A percentile compares a stretch with the other conserved stretches of the same genome.
phyloP scores from a whole-genome alignment of 2,797 vertebrate species.

The Enteromius treurensis region DNA sequence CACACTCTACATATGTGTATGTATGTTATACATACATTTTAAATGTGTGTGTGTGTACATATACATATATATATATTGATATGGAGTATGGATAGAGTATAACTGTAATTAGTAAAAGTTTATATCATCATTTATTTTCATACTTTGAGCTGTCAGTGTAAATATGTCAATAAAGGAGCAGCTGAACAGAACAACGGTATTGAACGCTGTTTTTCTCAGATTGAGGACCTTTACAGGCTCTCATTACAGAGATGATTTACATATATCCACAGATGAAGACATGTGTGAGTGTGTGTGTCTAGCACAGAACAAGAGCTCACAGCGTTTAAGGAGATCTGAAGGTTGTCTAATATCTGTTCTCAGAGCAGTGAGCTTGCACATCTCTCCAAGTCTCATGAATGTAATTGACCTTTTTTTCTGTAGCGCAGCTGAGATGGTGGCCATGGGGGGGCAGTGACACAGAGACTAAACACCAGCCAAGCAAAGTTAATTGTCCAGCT shows the following conservation, averaged over 20 bases:
- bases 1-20: too few relatives aligned
- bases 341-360: conserved; percentile 89
- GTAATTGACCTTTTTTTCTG: conserved; percentile 97
- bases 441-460: conserved; percentile 68
- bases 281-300: background rate
- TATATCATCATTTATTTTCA: background rate
- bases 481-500: conserved; percentile 93
- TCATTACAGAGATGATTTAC: conserved; percentile 27
- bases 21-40: background rate
- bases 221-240: conserved; percentile 1
- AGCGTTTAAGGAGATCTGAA: conserved; percentile 89
- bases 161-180: background rate
- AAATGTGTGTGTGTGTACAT: background rate
- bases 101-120: background rate
- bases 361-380: conserved; percentile 82
- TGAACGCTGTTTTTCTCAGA: background rate
- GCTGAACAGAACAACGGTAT: conserved; percentile 3
- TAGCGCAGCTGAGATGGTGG: conserved; percentile 83
- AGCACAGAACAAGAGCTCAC: conserved; percentile 58
- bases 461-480: conserved; percentile 83
- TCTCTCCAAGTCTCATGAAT: conserved; percentile 93
- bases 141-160: conserved; percentile 18
- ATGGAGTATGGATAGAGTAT: background rate
- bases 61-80: background rate
- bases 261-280: conserved; percentile 11